Conservation (phyloP, 2,113 vertebrate species). For the Ptyas mucosa region DNA sequence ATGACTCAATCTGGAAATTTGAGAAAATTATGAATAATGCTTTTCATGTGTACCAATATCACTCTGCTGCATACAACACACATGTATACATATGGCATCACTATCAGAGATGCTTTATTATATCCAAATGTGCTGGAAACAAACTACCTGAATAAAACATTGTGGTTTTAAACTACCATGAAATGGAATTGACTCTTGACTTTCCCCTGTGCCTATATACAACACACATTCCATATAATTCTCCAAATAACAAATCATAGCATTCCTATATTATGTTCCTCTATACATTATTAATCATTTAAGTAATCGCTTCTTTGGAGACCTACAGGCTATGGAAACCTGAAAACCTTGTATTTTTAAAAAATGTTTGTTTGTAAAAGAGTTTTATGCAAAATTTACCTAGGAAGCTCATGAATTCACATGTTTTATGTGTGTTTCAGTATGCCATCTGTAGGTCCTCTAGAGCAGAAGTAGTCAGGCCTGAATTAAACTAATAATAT, state of each 20-base stretch:
- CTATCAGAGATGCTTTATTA: not conserved
- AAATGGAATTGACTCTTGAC: not conserved
- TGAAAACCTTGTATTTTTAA: not conserved
- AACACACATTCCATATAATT: not conserved
- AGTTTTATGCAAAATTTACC: rapidly evolving
- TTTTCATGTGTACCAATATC: constrained; percentile 36
- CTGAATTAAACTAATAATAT: not conserved
- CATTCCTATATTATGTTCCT: not conserved
- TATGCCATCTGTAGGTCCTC: not conserved
- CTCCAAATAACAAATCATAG: not conserved
- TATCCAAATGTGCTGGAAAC: not conserved
- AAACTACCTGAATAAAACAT: not conserved
- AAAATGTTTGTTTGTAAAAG: not conserved
- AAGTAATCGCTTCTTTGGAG: not conserved
- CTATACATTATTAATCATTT: not conserved
- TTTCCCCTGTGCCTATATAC: not conserved
- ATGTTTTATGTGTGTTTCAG: not conserved
- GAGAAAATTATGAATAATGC: constrained; percentile 31
- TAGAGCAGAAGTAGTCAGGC: not conserved
- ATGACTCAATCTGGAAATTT: constrained; percentile 50
- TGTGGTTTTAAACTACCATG: not conserved
- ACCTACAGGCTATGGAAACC: not conserved
- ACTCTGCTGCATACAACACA: not conserved
- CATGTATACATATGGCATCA: not conserved
- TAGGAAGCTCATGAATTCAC: not conserved